Conservation (phyloP, 2,797 vertebrate species). For the Pangasius djambal region DNA sequence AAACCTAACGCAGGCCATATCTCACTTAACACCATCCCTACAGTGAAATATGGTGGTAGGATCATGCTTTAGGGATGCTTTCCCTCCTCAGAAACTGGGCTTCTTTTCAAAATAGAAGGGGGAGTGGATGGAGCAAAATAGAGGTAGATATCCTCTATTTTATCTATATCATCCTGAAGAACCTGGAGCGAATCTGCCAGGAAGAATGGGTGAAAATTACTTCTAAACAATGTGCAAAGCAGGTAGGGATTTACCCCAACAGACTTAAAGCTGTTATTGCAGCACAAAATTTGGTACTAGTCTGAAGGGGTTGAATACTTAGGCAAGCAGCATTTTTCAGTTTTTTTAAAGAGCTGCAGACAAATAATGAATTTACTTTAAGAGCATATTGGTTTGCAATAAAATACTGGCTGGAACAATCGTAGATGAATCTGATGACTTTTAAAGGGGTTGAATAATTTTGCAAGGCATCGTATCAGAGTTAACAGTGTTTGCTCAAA, state of each 20-base stretch:
- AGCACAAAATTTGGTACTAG: background rate
- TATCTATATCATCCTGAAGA: too few species aligned
- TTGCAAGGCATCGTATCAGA: background rate
- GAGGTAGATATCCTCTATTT: background rate
- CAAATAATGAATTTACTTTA: background rate
- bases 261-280: background rate
- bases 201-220: background rate
- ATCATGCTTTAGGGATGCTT: background rate
- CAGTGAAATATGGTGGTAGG: background rate
- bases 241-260: background rate
- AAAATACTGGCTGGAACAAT: background rate
- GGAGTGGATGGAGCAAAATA: background rate
- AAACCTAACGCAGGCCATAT: background rate
- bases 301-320: background rate
- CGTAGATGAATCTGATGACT: background rate
- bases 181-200: background rate
- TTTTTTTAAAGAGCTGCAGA: background rate
- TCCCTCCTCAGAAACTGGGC: background rate
- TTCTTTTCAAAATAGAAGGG: background rate
- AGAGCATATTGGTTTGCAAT: background rate
- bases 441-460: background rate
- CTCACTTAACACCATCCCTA: background rate
- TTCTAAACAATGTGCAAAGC: background rate
- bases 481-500: background rate
- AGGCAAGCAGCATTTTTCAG: background rate